Evolutionary conservation across 2,888 invertebrate genomes (phyloP), one percentile per base, ranked within the genome.

Genomic region (Neria commutata): DNA sequence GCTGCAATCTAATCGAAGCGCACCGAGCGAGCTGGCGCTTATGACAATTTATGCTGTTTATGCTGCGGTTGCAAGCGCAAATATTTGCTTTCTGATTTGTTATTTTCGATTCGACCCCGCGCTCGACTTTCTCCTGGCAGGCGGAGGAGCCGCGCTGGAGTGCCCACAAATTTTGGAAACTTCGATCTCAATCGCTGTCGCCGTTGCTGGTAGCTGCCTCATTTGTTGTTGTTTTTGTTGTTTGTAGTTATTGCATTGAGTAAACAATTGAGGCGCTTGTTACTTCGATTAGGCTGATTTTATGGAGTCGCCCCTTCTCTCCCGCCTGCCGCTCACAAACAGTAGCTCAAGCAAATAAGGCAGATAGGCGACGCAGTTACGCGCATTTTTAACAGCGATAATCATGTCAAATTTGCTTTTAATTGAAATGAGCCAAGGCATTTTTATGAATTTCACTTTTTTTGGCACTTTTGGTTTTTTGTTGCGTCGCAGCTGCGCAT

Each of bases 11-110:
- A 37, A 37, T 37, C 37, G n/a, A 37, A 37, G 37, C n/a, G n/a
- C n/a, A 19, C n/a, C n/a, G n/a, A n/a, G n/a, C 37, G 25, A 47
- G 61, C 69, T 71, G 72, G 72, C 72, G 72, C 74, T 74, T 73
- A 73, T 67, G 69, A 74, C 70, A 74, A 63, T 62, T 69, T 64
- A 61, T 21, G 16, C 5, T 47, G 14, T 25, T 23, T 25, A n/a
- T 47, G 14, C 3, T 14, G 10, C 23, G 23, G 2, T 1, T 21
- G 5, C 49, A 11, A 17, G 2, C n/a, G 8, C 46, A 47, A 46
- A 29, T 47, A 47, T 46, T 54, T 42, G 34, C 26, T 34, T 54
- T 33, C 16, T 54, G 54, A 54, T 47, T 54, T 52, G 29, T 45
- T 45, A 45, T 40, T 47, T 11, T 46, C 19, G 26, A 6, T 24